Conservation (phyloP, 2,113 vertebrate species). For the Micronisus gabar region DNA sequence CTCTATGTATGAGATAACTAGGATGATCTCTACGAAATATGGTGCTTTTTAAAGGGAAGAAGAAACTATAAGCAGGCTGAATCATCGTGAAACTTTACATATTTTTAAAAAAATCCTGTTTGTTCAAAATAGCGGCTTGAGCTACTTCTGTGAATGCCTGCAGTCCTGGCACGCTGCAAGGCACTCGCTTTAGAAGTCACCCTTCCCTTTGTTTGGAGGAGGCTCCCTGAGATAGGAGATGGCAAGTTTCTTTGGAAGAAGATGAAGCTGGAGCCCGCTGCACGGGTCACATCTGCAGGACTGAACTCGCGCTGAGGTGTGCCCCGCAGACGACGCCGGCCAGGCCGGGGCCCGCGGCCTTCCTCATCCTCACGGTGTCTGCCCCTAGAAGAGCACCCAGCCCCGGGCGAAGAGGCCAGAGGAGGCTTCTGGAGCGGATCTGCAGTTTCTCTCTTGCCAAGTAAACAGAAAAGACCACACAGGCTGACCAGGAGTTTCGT, state of each 20-base stretch:
- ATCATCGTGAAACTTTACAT: fast-evolving
- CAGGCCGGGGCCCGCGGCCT: fast-evolving
- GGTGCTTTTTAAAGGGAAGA: not conserved
- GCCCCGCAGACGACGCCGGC: fast-evolving
- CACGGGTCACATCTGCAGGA: not conserved
- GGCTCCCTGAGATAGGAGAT: not conserved
- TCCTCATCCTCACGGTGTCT: fast-evolving
- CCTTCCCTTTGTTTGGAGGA: not conserved
- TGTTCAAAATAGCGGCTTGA: fast-evolving
- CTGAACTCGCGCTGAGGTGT: fast-evolving
- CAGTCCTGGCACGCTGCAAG: not conserved
- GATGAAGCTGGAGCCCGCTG: not conserved
- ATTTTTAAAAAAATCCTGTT: not conserved
- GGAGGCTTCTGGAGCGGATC: not conserved
- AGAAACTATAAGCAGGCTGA: not conserved
- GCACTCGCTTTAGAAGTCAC: fast-evolving
- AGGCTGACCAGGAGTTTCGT: fast-evolving
- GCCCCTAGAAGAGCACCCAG: not conserved
- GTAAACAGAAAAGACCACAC: not conserved
- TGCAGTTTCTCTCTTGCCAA: not conserved
- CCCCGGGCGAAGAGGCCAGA: fast-evolving
- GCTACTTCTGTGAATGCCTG: no score
- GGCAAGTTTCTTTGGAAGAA: not conserved
- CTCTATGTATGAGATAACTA: not conserved
- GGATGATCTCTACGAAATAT: not conserved